These are phyloP conservation scores for Strigamia maritima DNA, from an alignment of 2,888 invertebrate species.

Conservation along the genomic window DNA sequence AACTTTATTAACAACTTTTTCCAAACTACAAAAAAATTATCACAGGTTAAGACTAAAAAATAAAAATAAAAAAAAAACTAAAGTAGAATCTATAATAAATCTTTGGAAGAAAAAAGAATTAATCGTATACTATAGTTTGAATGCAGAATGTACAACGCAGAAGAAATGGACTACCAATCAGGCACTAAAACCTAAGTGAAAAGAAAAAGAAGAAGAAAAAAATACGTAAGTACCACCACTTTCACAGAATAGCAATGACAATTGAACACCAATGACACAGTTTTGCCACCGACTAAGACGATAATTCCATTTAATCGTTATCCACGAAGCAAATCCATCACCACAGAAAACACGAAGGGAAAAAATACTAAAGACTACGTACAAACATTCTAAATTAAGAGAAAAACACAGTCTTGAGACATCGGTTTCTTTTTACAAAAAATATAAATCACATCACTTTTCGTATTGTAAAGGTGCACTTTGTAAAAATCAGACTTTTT, in stretches of 20 bases:
- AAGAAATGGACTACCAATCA: background rate
- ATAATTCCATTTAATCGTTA: background rate
- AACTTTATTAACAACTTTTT: background rate
- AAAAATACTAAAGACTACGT: background rate
- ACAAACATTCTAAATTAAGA: constrained; percentile 18
- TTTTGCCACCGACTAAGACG: constrained; percentile 1
- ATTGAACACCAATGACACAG: constrained; percentile 27
- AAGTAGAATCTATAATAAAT: background rate
- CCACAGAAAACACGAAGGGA: constrained; percentile 23
- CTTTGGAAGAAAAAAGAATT: constrained; percentile 11
- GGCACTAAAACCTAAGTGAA: background rate
- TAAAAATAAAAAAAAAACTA: background rate
- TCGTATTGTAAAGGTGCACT: constrained; percentile 37
- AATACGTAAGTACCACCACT: constrained; percentile 10
- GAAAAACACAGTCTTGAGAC: constrained; percentile 27
- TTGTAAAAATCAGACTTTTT: constrained; percentile 20
- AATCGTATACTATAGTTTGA: constrained; percentile 11
- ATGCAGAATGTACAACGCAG: background rate
- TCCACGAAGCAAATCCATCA: constrained; percentile 20
- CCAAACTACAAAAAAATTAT: background rate
- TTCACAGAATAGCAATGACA: background rate
- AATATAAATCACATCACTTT: constrained; percentile 36
- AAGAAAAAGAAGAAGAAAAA: background rate
- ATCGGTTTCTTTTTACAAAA: constrained; percentile 34
- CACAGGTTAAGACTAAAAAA: background rate